These are phyloP conservation scores for Eledona agricola DNA, from an alignment of 2,888 invertebrate genomes.

Conservation along the genomic window DNA sequence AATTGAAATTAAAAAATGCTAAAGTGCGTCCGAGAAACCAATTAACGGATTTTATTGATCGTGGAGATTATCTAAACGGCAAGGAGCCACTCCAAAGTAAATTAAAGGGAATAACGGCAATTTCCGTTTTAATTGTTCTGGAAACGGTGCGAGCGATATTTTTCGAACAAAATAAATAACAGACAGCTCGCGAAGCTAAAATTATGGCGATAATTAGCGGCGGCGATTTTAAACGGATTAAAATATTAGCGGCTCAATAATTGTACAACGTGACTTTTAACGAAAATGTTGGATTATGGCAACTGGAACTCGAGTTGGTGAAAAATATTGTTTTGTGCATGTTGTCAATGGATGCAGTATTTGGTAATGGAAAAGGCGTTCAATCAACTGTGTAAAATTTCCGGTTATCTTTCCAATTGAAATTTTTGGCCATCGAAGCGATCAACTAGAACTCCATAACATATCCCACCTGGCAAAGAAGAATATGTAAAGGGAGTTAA, in stretches of 20 bases:
- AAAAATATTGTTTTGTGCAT: no score
- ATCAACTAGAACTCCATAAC: not conserved
- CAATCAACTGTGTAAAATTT: slow-evolving; percentile 15
- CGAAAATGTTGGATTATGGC: no score
- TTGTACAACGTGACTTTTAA: slow-evolving; percentile 28
- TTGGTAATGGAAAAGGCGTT: slow-evolving; percentile 27
- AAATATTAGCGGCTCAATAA: slow-evolving; percentile 26
- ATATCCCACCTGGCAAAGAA: not conserved
- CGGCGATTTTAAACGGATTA: slow-evolving; percentile 23
- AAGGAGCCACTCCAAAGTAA: slow-evolving; percentile 8
- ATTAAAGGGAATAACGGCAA: slow-evolving; percentile 21
- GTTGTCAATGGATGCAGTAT: slow-evolving; percentile 8
- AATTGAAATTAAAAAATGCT: slow-evolving; percentile 32
- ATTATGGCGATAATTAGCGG: slow-evolving; percentile 20
- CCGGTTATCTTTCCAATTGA: slow-evolving; percentile 11
- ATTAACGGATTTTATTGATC: slow-evolving; percentile 28
- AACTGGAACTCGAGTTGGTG: no score
- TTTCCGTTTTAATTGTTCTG: slow-evolving; percentile 21
- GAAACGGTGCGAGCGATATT: slow-evolving; percentile 12
- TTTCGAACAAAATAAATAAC: slow-evolving; percentile 7
- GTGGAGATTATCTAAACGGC: slow-evolving; percentile 28
- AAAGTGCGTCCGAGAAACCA: slow-evolving; percentile 19
- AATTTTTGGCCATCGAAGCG: slow-evolving; percentile 10
- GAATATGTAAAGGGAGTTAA: no score
- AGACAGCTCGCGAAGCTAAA: slow-evolving; percentile 14